Evolutionary conservation across 2,888 invertebrate genomes (phyloP), one percentile per base, ranked within the genome.

Genomic region (Homarus gammarus): DNA sequence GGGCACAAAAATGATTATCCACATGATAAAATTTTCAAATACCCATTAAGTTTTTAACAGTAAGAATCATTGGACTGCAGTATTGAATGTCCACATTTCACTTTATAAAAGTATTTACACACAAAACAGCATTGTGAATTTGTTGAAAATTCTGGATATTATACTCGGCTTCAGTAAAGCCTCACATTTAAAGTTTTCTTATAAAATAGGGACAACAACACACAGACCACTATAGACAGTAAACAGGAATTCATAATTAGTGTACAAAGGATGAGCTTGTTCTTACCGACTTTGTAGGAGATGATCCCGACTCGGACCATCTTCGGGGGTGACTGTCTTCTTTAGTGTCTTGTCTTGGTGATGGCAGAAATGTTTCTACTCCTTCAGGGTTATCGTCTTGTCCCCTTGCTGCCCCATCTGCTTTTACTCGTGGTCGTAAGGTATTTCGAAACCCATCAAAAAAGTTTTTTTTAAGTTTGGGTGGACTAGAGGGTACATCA

Each of bases 371-470:
- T 70, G 78, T 49, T 18, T 84, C 81, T 33, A 68, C 38, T 33
- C 73, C 87, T n/a, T 92, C 91, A 51, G 73, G 70, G 1, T 75
- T 87, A 87, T 89, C 89, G 64, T 83, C 90, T 27, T 36, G 90
- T 87, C 68, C 83, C 93, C 86, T 95, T 95, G 84, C 94, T 95
- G n/a, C 33, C 44, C 82, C 82, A 22, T 83, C 82, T 40, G 70
- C 68, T 93, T 95, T 94, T 92, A 95, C 94, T 93, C 95, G 94
- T 85, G 94, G 94, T 90, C 95, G 94, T 92, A 96, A 94, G 8
- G 95, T 95, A 93, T 95, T 95, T 92, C 95, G 94, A 93, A 96
- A 95, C 92, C 96, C 96, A 93, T 95, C 95, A 93, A 96, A 95
- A 93, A 96, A 95, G 92, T 93, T 94, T 90, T 93, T 93, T 92